Evolutionary conservation across 2,888 invertebrate species (phyloP).

Genomic region (Drosophila suboccidentalis): DNA sequence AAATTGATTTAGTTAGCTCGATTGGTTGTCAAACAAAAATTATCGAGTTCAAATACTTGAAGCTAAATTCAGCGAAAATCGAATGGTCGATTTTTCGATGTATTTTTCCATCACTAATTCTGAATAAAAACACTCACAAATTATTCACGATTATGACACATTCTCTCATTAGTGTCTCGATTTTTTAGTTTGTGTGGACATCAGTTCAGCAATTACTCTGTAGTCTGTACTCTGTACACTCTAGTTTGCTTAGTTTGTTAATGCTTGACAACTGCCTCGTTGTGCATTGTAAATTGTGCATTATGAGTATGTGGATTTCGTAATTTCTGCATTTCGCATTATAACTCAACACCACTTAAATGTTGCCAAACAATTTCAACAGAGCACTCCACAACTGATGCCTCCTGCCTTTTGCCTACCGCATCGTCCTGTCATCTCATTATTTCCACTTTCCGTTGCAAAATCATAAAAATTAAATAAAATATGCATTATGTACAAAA

Average conservation of each 20-base stretch:
- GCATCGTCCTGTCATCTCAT: constrained; percentile 15
- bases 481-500: constrained; percentile 73
- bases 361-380: constrained; percentile 68
- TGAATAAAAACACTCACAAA: neutral
- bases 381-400: constrained; percentile 12
- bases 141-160: neutral
- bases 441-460: constrained; percentile 66
- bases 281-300: constrained; percentile 46
- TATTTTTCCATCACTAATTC: too few relatives aligned
- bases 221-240: constrained; percentile 9
- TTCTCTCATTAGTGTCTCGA: neutral
- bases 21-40: too few relatives aligned
- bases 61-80: too few relatives aligned
- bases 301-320: constrained; percentile 41
- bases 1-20: too few relatives aligned
- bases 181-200: neutral
- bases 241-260: constrained; percentile 16
- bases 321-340: constrained; percentile 43
- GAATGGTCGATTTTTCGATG: too few relatives aligned
- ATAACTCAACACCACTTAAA: constrained; percentile 67
- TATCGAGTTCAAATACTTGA: too few relatives aligned
- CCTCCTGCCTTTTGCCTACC: neutral
- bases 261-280: constrained; percentile 45
- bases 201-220: constrained; percentile 27
- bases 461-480: constrained; percentile 78